Percentiles rank a stretch among this genome's conserved stretches.
Evolutionary conservation across 2,113 vertebrate genomes (phyloP).

Genomic region (Pygoscelis adeliae): DNA sequence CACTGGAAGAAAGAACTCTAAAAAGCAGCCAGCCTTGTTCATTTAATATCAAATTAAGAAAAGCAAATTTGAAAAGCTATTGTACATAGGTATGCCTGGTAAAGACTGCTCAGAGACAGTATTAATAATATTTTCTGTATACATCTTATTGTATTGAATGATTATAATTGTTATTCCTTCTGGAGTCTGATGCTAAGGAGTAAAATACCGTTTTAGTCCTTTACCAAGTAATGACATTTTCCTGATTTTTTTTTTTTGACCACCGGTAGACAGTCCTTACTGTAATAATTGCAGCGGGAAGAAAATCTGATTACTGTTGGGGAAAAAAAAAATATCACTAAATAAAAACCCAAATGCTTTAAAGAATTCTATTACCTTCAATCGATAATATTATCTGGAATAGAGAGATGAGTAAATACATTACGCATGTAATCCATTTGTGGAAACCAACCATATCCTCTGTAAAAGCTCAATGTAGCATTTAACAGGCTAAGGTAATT

Average conservation of each 20-base stretch:
- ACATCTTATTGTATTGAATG: neutral
- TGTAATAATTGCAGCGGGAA: neutral
- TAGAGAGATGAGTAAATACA: neutral
- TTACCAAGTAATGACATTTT: neutral
- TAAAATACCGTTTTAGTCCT: neutral
- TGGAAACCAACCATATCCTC: neutral
- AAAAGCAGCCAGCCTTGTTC: neutral
- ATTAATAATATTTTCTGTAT: neutral
- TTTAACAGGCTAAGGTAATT: neutral
- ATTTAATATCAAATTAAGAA: neutral
- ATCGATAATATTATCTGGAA: conserved; percentile 4
- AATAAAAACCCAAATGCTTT: neutral
- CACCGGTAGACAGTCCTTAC: neutral
- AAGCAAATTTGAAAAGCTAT: neutral
- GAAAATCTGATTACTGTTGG: neutral
- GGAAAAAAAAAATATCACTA: neutral
- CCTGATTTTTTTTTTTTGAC: neutral
- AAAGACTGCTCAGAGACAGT: neutral
- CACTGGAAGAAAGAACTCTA: neutral
- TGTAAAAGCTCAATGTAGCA: neutral
- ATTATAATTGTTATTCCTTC: neutral
- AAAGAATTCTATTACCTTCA: conserved; percentile 38
- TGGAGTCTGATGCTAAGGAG: neutral
- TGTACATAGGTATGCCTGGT: neutral
- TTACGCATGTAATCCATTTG: conserved; percentile 20